These are phyloP conservation scores for Hypomesus transpacificus DNA, from an alignment of 2,113 vertebrate species.

Conservation along the genomic window DNA sequence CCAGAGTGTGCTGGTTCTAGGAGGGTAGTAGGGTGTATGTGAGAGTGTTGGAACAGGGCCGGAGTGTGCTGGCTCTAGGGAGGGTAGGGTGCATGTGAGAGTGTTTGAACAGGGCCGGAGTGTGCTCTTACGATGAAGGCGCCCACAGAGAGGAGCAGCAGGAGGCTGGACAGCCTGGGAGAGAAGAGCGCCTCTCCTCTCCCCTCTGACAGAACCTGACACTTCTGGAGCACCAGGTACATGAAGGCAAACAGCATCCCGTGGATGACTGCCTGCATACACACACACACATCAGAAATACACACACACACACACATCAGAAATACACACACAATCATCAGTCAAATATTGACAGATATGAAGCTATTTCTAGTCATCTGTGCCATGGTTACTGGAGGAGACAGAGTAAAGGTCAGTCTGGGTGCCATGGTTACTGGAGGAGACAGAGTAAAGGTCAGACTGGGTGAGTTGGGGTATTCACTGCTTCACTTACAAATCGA, in stretches of 20 bases:
- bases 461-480: not conserved
- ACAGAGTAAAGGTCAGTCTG: no score
- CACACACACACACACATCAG: not conserved
- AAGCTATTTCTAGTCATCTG: no score
- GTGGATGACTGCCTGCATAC: slow-evolving; percentile 85
- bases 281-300: not conserved
- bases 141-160: slow-evolving; percentile 86
- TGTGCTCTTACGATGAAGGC: slow-evolving; percentile 83
- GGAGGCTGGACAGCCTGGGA: slow-evolving; percentile 81
- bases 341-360: no score
- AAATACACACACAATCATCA: not conserved
- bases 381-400: no score
- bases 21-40: no score
- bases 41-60: not conserved
- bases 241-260: slow-evolving; percentile 95
- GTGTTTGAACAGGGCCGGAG: not conserved
- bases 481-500: slow-evolving; percentile 81
- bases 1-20: not conserved
- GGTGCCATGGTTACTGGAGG: no score
- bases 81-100: not conserved
- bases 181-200: slow-evolving; percentile 91
- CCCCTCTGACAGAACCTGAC: slow-evolving; percentile 84
- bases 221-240: slow-evolving; percentile 91
- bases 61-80: not conserved
- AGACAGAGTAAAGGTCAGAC: no score